These are phyloP conservation scores for Deroptyus accipitrinus DNA, from an alignment of 2,113 vertebrate species.

Conservation along the genomic window DNA sequence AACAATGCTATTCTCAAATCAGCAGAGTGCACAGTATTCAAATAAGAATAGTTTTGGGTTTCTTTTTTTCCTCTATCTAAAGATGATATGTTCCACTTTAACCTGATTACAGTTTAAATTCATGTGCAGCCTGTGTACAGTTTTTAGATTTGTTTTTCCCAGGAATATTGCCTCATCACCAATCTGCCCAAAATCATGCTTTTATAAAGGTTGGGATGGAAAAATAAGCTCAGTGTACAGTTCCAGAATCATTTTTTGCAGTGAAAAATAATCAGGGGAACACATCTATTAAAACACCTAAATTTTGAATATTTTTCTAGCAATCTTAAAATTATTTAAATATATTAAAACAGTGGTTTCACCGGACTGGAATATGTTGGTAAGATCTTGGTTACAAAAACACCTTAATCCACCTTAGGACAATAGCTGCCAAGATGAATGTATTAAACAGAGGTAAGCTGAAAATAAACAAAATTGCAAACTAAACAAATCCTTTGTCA, in stretches of 20 bases:
- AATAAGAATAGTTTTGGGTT: not conserved
- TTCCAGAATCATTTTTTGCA: not conserved
- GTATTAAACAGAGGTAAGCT: not conserved
- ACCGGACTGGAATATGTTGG: not conserved
- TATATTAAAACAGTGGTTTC: not conserved
- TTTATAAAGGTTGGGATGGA: not conserved
- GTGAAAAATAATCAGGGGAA: not conserved
- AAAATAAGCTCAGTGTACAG: not conserved
- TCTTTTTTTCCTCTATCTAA: not conserved
- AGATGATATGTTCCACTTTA: not conserved
- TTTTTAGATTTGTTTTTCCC: not conserved
- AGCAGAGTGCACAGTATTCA: not conserved
- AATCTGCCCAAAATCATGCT: not conserved
- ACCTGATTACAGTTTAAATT: not conserved
- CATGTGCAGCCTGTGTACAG: not conserved
- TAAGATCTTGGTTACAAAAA: not conserved
- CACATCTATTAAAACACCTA: not conserved
- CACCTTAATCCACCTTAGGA: not conserved
- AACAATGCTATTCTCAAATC: not conserved
- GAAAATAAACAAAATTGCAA: not conserved
- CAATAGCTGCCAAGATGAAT: not conserved
- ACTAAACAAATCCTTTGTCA: constrained; percentile 13
- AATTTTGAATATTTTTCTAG: not conserved
- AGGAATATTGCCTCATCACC: not conserved
- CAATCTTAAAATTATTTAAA: not conserved